Conservation (phyloP, 2,888 invertebrate species). For the Lycophotia porphyrea region DNA sequence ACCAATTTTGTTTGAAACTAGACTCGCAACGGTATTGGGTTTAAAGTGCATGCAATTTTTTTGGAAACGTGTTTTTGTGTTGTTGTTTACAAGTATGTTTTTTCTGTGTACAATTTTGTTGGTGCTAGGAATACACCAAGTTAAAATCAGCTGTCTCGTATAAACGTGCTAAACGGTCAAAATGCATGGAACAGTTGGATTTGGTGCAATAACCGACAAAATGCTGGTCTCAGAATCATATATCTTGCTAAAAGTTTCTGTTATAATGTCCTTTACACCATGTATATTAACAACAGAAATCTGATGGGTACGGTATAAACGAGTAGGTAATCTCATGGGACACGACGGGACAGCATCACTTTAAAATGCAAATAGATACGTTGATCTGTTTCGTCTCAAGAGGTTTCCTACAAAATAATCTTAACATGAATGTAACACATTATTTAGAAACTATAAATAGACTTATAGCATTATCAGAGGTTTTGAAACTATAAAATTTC, state of each 20-base stretch:
- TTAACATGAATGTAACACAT: background rate
- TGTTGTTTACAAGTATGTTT: constrained; percentile 7
- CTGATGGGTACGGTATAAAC: background rate
- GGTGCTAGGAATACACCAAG: background rate
- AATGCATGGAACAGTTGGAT: background rate
- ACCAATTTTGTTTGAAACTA: constrained; percentile 48
- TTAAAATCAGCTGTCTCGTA: background rate
- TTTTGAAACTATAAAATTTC: background rate
- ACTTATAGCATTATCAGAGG: background rate
- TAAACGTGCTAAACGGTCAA: background rate
- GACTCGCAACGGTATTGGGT: constrained; percentile 28
- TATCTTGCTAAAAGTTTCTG: background rate
- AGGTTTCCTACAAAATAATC: background rate
- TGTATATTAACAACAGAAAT: background rate
- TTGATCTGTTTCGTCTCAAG: background rate
- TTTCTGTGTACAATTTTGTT: constrained; percentile 10
- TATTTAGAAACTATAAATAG: background rate
- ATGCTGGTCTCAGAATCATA: background rate
- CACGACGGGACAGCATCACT: background rate
- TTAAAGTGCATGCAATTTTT: constrained; percentile 57
- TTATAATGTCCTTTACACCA: background rate
- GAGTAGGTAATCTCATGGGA: constrained; percentile 2
- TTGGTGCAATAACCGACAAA: background rate
- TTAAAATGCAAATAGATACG: constrained; percentile 27
- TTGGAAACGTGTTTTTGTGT: background rate